phyloP scores from a whole-genome alignment of 2,113 vertebrate species.

The Mesembrinibis cayennensis region DNA sequence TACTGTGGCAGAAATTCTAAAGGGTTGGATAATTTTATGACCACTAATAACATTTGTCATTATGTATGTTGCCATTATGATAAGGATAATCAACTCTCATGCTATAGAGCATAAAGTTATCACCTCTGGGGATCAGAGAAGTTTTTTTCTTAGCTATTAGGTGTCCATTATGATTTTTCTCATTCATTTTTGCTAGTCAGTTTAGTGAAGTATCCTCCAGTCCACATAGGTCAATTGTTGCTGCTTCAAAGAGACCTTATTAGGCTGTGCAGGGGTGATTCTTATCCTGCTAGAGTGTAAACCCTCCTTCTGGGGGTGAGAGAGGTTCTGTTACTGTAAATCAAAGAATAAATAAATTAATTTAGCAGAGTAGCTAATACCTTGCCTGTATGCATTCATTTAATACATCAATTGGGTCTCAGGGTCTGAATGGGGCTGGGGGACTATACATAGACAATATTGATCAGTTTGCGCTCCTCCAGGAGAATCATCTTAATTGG shows the following conservation, averaged over 20 bases:
- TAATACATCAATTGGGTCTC: not conserved
- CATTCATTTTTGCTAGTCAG: not conserved
- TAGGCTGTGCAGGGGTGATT: not conserved
- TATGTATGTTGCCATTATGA: constrained; percentile 16
- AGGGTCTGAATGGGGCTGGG: not conserved
- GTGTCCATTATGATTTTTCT: not conserved
- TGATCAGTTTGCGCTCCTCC: not conserved
- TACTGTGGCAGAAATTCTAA: constrained; percentile 28
- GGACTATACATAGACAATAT: not conserved
- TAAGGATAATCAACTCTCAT: constrained; percentile 43
- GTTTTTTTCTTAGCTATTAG: not conserved
- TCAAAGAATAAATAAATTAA: not conserved
- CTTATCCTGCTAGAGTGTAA: not conserved
- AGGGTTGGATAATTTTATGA: constrained; percentile 47
- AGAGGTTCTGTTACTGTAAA: not conserved
- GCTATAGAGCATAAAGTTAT: not conserved
- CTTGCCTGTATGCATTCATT: not conserved
- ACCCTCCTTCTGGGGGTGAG: not conserved
- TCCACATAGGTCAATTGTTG: not conserved
- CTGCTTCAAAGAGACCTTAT: not conserved
- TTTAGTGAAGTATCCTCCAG: not conserved
- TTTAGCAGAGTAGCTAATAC: not conserved
- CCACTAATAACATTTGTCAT: constrained; percentile 26
- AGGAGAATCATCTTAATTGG: not conserved
- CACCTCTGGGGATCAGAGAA: not conserved